Conservation (phyloP, 2,888 invertebrate species). For the Elmis aenea region DNA sequence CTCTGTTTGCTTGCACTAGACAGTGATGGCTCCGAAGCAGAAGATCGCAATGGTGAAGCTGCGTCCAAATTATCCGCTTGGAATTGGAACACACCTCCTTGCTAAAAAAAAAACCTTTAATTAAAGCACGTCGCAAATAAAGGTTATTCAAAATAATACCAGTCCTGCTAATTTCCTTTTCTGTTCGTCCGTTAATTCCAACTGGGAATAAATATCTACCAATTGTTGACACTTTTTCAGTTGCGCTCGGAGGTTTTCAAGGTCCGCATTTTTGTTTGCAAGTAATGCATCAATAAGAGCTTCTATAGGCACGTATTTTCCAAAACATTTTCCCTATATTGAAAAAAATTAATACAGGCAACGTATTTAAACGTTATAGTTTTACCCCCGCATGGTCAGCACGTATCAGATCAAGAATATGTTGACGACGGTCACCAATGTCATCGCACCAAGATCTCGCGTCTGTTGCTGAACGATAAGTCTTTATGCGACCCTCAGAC, state of each 20-base stretch:
- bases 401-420: constrained; percentile 53
- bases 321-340: constrained; percentile 33
- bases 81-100: too few relatives aligned
- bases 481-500: constrained; percentile 53
- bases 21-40: too few relatives aligned
- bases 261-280: constrained; percentile 50
- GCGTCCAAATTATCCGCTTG: too few relatives aligned
- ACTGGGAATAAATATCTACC: constrained; percentile 35
- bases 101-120: too few relatives aligned
- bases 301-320: constrained; percentile 41
- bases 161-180: constrained; percentile 24
- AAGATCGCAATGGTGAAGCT: too few relatives aligned
- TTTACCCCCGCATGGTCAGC: constrained; percentile 33
- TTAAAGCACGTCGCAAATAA: too few relatives aligned
- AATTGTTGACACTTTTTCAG: constrained; percentile 50
- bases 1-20: too few relatives aligned
- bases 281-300: constrained; percentile 39
- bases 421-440: constrained; percentile 52
- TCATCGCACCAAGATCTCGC: constrained; percentile 56
- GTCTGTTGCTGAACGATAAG: constrained; percentile 54
- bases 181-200: constrained; percentile 37
- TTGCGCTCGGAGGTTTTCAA: constrained; percentile 47
- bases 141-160: constrained; percentile 9
- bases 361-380: too few relatives aligned
- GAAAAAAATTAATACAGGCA: constrained; percentile 2